Evolutionary conservation across 1,140 invertebrate species (phyloP), one percentile per base, ranked within the genome.

Genomic region (Monochamus saltuarius): DNA sequence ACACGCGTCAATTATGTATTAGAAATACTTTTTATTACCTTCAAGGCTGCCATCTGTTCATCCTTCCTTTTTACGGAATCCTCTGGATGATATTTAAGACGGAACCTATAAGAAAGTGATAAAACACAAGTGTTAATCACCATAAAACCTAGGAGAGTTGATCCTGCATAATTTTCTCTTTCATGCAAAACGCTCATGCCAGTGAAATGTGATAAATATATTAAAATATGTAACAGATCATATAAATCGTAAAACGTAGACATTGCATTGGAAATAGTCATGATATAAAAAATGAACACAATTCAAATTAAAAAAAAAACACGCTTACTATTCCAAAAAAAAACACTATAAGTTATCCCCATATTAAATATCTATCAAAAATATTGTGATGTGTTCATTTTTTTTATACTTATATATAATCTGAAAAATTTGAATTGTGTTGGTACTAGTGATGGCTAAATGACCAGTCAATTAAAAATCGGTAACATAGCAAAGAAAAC

Each of bases 61-160:
- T 94, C 89, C 79, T 92, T 94, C 39, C 92, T 81, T 78, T 92
- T 96, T 7, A 91, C 83, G 51, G 90, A 94, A 71, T 98, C 95
- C 79, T 98, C 95, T 4, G 97, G 97, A 80, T 99, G 96, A 76
- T 99, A 99, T 80, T 99, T 99, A 63, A 93, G 87, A 79, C 97
- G 96, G 83, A 99, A 99, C 97, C 97, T 99, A 78, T 46, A 80
- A 79, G 72, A 66, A 34, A 62, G 9, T 42, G 22, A 9, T 10
- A 38, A 56, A 49, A 37, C 10, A 11, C 13, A 17, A 56, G 19
- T 36, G 14, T 36, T 36, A 52, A 39, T n/a, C 11, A 40, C 9
- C 39, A 9, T n/a, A 40, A n/a, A 14, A 40, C 2, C 3, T 4
- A 47, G 45, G 14, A 47, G 4, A 14, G 17, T 11, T 4, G 17